Percentiles rank a stretch among this genome's conserved stretches.
These are phyloP conservation scores for Microtus pennsylvanicus DNA, from an alignment of 2,113 vertebrate genomes.

Conservation along the genomic window DNA sequence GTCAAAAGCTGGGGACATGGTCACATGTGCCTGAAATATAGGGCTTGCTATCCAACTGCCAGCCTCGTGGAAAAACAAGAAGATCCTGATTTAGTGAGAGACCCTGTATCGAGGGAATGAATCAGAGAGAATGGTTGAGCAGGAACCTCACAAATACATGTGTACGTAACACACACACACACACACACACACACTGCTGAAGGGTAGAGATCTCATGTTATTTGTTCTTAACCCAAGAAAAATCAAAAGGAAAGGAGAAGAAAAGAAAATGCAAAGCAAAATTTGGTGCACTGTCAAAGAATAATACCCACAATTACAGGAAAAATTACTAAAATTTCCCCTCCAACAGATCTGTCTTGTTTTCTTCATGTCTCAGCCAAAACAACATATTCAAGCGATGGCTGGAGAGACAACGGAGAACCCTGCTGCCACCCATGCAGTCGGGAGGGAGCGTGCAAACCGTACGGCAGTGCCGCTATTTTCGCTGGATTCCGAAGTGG, in stretches of 20 bases:
- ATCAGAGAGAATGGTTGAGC: background rate
- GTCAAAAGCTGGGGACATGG: background rate
- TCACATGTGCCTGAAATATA: background rate
- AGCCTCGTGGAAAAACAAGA: background rate
- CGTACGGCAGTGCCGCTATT: background rate
- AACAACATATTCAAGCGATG: background rate
- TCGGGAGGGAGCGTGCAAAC: background rate
- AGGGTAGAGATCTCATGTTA: too few species aligned
- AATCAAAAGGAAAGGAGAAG: background rate
- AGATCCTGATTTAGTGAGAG: background rate
- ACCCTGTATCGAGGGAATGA: background rate
- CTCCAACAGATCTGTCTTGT: background rate
- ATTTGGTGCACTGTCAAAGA: accelerated
- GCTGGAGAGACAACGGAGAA: accelerated
- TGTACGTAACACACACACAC: too few species aligned
- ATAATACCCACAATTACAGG: accelerated
- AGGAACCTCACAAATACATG: background rate
- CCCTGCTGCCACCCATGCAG: background rate
- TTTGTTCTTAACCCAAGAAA: background rate
- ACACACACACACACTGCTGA: background rate
- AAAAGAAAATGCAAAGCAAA: background rate
- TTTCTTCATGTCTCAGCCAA: background rate
- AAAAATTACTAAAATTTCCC: background rate
- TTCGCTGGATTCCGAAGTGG: background rate
- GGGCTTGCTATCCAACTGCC: background rate